Evolutionary conservation across 2,113 vertebrate species (phyloP).

Genomic region (Psettodes erumei): DNA sequence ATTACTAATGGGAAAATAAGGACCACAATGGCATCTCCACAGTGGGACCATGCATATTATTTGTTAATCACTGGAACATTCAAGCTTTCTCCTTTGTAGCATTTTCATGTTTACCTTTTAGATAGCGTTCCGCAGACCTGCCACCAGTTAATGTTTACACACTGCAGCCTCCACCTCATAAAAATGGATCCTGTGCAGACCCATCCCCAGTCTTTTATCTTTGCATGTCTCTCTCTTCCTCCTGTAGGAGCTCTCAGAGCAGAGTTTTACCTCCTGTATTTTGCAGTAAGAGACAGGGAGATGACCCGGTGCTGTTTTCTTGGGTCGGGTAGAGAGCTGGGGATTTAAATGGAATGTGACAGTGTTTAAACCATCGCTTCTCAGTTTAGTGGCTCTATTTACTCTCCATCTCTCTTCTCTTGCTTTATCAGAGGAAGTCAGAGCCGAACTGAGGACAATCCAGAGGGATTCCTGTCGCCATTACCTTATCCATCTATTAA

Average conservation of each 20-base stretch:
- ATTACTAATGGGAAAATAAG: not conserved
- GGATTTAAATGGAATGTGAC: slow-evolving; percentile 75
- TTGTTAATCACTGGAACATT: not conserved
- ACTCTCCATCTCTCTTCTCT: slow-evolving; percentile 30
- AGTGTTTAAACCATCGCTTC: slow-evolving; percentile 65
- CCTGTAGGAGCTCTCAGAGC: slow-evolving; percentile 28
- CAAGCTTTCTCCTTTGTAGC: not conserved
- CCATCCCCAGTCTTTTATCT: slow-evolving; percentile 47
- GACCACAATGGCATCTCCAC: not conserved
- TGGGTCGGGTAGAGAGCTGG: slow-evolving; percentile 49
- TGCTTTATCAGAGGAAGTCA: slow-evolving; percentile 43
- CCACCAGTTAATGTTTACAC: slow-evolving; percentile 52
- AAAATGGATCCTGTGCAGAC: slow-evolving; percentile 59
- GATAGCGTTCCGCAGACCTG: slow-evolving; percentile 24
- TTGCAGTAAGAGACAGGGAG: slow-evolving; percentile 52
- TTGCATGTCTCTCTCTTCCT: slow-evolving; percentile 27
- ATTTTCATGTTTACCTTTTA: slow-evolving; percentile 1
- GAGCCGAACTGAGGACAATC: slow-evolving; percentile 31
- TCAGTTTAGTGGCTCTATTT: slow-evolving; percentile 59
- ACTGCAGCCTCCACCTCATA: slow-evolving; percentile 37
- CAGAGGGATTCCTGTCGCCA: slow-evolving; percentile 39
- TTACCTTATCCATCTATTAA: slow-evolving; percentile 45
- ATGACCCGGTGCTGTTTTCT: slow-evolving; percentile 59
- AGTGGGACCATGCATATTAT: not conserved
- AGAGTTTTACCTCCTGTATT: slow-evolving; percentile 50